Evolutionary conservation across 2,888 invertebrate genomes (phyloP).

Genomic region (Cantharis rustica): DNA sequence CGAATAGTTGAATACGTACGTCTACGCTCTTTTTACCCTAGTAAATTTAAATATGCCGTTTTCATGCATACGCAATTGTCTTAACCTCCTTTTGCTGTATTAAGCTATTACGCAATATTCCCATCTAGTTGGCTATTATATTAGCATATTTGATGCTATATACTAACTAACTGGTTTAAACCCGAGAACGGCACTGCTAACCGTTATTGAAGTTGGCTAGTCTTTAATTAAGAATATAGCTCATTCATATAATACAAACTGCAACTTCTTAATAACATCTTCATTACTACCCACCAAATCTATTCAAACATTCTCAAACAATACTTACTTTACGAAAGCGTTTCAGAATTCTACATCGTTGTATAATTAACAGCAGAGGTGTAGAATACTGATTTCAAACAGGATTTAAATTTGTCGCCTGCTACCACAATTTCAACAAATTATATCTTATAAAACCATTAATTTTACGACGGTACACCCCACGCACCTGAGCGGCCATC

Average conservation of each 20-base stretch:
- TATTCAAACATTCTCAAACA: slow-evolving; percentile 21
- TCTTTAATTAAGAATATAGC: slow-evolving; percentile 51
- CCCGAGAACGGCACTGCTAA: slow-evolving; percentile 33
- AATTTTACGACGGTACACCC: no score
- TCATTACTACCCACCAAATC: slow-evolving; percentile 35
- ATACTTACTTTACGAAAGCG: slow-evolving; percentile 17
- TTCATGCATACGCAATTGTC: slow-evolving; percentile 50
- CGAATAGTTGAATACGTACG: slow-evolving; percentile 10
- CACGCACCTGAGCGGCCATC: no score
- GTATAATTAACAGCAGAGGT: slow-evolving; percentile 18
- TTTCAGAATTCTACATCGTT: slow-evolving; percentile 13
- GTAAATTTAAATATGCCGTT: slow-evolving; percentile 19
- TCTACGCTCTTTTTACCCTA: slow-evolving; percentile 15
- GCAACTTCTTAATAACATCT: slow-evolving; percentile 46
- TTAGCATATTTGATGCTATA: slow-evolving; percentile 54
- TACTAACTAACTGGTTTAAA: slow-evolving; percentile 46
- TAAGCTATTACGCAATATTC: slow-evolving; percentile 53
- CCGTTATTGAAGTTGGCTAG: slow-evolving; percentile 42
- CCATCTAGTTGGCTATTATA: slow-evolving; percentile 50
- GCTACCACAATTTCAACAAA: slow-evolving; percentile 11
- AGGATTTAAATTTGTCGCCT: slow-evolving; percentile 7
- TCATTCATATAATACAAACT: slow-evolving; percentile 47
- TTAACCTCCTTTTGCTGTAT: slow-evolving; percentile 48
- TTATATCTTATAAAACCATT: slow-evolving; percentile 13
- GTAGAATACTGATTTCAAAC: slow-evolving; percentile 19